These are phyloP conservation scores for Cataglyphis rosenhaueri DNA, from an alignment of 2,888 invertebrate species.

Conservation along the genomic window DNA sequence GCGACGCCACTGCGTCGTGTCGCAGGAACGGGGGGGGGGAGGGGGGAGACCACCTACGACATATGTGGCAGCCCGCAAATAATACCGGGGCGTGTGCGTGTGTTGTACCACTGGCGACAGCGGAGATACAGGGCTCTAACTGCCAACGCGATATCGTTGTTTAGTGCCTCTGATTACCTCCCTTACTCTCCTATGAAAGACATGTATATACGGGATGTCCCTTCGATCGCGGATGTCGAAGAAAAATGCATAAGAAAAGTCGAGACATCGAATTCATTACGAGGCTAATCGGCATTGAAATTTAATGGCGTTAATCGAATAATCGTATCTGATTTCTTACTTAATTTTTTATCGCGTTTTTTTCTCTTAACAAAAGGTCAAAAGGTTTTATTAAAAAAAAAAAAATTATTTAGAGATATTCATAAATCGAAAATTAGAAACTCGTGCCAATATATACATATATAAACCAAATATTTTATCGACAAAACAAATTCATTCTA, in stretches of 20 bases:
- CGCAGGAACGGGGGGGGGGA: constrained; percentile 43
- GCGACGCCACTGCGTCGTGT: constrained; percentile 71
- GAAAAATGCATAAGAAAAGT: constrained; percentile 1
- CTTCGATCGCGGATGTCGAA: not conserved
- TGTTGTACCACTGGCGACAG: constrained; percentile 79
- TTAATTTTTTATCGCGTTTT: not conserved
- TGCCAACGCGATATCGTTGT: constrained; percentile 83
- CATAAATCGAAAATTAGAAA: not conserved
- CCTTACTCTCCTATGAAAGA: constrained; percentile 29
- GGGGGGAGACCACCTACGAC: constrained; percentile 83
- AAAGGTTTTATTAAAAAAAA: not conserved
- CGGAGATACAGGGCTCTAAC: constrained; percentile 80
- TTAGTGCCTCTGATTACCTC: constrained; percentile 84
- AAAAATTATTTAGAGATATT: too few species aligned
- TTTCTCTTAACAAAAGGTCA: not conserved
- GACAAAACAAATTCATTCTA: not conserved
- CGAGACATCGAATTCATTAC: not conserved
- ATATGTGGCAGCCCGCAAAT: constrained; percentile 83
- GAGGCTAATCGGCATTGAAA: not conserved
- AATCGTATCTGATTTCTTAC: not conserved
- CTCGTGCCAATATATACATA: not conserved
- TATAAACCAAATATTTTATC: not conserved
- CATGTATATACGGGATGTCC: constrained; percentile 26
- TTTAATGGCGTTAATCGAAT: not conserved
- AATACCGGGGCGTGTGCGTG: constrained; percentile 76